These are phyloP conservation scores for Falco columbarius DNA, from an alignment of 2,797 vertebrate species.

Conservation along the genomic window DNA sequence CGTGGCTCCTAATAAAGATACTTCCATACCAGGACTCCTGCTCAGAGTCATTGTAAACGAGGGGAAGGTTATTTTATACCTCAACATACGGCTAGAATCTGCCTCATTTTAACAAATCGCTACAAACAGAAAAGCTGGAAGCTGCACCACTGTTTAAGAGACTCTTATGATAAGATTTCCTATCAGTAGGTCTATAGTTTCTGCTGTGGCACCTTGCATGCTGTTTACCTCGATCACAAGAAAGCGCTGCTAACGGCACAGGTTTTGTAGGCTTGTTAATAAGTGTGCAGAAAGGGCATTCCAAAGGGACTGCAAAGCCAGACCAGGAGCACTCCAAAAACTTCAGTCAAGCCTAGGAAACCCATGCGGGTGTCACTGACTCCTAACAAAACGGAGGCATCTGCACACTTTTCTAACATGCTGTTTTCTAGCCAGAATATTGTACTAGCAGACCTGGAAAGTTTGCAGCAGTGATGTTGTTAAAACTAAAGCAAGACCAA, in stretches of 20 bases:
- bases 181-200: not conserved
- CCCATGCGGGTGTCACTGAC: not conserved
- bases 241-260: not conserved
- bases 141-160: not conserved
- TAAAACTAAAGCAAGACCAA: not conserved
- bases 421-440: not conserved
- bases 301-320: not conserved
- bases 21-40: not conserved
- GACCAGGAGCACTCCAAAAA: not conserved
- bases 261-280: not conserved
- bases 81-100: not conserved
- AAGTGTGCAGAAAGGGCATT: not conserved
- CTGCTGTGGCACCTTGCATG: not conserved
- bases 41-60: not conserved
- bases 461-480: not conserved
- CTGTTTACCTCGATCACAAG: not conserved
- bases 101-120: not conserved
- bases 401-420: not conserved
- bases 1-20: not conserved
- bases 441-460: not conserved
- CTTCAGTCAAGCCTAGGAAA: not conserved
- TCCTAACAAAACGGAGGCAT: not conserved
- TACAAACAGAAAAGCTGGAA: not conserved
- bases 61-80: not conserved
- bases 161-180: not conserved